These are phyloP conservation scores for Strix occidentalis DNA, from an alignment of 2,797 vertebrate genomes.

Conservation along the genomic window DNA sequence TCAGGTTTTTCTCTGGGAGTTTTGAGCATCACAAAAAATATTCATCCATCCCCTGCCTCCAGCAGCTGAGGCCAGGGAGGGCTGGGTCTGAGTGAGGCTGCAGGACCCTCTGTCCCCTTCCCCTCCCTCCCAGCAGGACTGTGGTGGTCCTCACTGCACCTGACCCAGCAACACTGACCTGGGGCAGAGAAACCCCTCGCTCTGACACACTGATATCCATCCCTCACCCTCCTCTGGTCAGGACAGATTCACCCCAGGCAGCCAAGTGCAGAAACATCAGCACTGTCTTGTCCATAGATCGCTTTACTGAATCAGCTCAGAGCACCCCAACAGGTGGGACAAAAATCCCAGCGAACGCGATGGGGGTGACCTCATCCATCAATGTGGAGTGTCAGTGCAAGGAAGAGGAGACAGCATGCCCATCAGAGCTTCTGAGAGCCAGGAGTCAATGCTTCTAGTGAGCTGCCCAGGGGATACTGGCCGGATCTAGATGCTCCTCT, in stretches of 20 bases:
- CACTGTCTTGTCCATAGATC: too few species aligned
- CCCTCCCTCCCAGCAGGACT: neutral
- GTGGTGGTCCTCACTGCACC: neutral
- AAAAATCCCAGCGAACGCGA: neutral
- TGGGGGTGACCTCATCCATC: neutral
- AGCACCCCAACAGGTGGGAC: neutral
- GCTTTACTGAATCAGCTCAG: neutral
- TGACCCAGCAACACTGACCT: neutral
- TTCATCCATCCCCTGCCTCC: neutral
- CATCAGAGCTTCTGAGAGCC: neutral
- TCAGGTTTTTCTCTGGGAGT: neutral
- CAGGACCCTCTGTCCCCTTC: neutral
- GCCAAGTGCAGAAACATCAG: neutral
- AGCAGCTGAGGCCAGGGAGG: neutral
- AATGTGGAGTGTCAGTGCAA: neutral
- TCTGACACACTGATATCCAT: neutral
- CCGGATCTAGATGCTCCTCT: neutral
- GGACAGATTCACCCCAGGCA: neutral
- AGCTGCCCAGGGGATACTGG: rapidly evolving
- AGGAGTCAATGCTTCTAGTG: neutral
- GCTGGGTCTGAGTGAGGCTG: neutral
- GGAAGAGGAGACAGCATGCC: neutral
- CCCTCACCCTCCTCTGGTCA: neutral
- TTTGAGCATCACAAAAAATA: neutral
- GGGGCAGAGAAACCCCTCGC: neutral